Evolutionary conservation across 2,797 vertebrate species (phyloP).

Genomic region (Cercopithecus petaurista): DNA sequence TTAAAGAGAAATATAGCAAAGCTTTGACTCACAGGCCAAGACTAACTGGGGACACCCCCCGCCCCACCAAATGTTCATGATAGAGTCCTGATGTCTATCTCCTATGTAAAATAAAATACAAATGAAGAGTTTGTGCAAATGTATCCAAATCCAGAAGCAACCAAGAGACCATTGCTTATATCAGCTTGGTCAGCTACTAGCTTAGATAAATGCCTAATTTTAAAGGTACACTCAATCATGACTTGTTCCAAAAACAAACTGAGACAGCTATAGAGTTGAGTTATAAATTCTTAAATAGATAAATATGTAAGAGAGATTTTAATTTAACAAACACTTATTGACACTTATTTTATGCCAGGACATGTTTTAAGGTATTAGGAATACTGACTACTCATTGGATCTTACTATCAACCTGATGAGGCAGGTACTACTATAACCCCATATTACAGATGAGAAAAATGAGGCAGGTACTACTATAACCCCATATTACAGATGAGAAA

Average conservation of each 20-base stretch:
- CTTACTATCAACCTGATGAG: background rate
- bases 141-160: background rate
- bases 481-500: no score
- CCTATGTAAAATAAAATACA: background rate
- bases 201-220: background rate
- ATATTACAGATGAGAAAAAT: no score
- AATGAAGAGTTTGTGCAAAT: background rate
- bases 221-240: background rate
- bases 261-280: background rate
- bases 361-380: background rate
- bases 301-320: background rate
- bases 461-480: no score
- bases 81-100: background rate
- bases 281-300: background rate
- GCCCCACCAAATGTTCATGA: background rate
- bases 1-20: background rate
- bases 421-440: no score
- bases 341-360: background rate
- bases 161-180: background rate
- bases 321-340: background rate
- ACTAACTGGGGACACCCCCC: background rate
- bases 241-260: background rate
- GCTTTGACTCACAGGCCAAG: background rate
- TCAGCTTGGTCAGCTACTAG: background rate
- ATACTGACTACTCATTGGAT: background rate